Base-by-base conservation (phyloP, 2,797 vertebrate genomes). In the Antennarius maculatus region DNA sequence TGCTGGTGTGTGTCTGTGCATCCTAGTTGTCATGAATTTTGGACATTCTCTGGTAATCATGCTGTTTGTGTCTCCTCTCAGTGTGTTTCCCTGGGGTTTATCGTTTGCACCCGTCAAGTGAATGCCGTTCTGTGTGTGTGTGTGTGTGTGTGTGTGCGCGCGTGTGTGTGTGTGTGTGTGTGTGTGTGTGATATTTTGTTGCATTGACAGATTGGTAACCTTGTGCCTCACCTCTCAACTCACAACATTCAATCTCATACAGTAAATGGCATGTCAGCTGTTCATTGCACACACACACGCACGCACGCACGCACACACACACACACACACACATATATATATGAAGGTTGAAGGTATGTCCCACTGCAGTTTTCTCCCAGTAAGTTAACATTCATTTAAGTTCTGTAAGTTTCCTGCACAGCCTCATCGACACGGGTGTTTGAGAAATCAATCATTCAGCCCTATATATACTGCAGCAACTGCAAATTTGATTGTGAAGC, bases 11-110 rank as follows among this genome's bases (percentile, higher is more conserved):
- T 66, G 42, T 53, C 16, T 52, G 41, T 10, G 31, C 48, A 42
- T 43, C 43, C 58, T 66, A 51, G 79, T 71, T 85, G 56, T 74
- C 54, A 65, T 80, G 53, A 56, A 72, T 74, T 77, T 77, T 83
- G 60, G 77, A 80, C 43, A 49, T 71, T 71, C 41, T 49, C 65
- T 56, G 13, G 41, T 71, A 51, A 66, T 86, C 52, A 45, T 49
- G n/a, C 23, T 49, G 31, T 71, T 69, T 71, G 54, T 62, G 65
- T 60, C 66, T 50, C 48, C 31, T 34, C 23, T 23, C 23, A 23
- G 23, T 23, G 23, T 4, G 7, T 8, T 4, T 34, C 31, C 31
- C 5, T 8, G 7, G 31, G 31, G 4, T 34, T 34, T 34, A 34
- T 34, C 5, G 31, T 34, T 34, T 34, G 31, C 31, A 34, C 31